phyloP scores from a whole-genome alignment of 35 echinoderm and acorn worm genomes.

The Heliocidaris erythrogramma region DNA sequence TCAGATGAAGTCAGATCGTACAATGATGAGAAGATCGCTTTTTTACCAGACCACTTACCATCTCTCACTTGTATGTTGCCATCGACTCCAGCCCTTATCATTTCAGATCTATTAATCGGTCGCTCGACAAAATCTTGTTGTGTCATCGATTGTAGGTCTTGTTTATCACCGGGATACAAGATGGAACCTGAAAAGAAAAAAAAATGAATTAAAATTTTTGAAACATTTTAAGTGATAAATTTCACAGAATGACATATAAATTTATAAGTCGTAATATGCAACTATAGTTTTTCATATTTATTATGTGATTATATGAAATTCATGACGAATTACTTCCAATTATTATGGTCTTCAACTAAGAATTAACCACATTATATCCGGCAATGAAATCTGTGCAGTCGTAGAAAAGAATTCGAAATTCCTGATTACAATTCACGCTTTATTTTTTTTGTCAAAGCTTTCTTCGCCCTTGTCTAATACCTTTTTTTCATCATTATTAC shows the following conservation, averaged over 20 bases:
- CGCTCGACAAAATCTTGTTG: conserved; percentile 62
- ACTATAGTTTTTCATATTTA: not conserved
- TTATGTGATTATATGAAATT: not conserved
- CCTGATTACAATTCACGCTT: too few relatives aligned
- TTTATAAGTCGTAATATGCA: too few relatives aligned
- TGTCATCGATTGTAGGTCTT: conserved; percentile 81
- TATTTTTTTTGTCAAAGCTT: too few relatives aligned
- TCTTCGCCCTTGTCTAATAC: too few relatives aligned
- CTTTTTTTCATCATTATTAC: not conserved
- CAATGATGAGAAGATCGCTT: too few relatives aligned
- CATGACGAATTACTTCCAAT: not conserved
- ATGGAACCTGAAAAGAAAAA: conserved; percentile 75
- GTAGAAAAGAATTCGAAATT: too few relatives aligned
- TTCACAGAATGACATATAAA: too few relatives aligned
- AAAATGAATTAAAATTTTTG: not conserved
- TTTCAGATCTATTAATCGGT: conserved; percentile 42
- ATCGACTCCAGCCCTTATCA: not conserved
- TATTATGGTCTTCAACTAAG: not conserved
- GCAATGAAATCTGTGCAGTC: too few relatives aligned
- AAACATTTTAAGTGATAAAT: not conserved
- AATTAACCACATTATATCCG: too few relatives aligned
- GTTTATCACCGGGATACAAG: conserved; percentile 85
- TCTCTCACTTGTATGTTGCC: conserved; percentile 11
- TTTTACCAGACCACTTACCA: not conserved
- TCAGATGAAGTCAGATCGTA: too few relatives aligned